Base-by-base conservation (phyloP, 2,797 vertebrate species). In the Antrozous pallidus region DNA sequence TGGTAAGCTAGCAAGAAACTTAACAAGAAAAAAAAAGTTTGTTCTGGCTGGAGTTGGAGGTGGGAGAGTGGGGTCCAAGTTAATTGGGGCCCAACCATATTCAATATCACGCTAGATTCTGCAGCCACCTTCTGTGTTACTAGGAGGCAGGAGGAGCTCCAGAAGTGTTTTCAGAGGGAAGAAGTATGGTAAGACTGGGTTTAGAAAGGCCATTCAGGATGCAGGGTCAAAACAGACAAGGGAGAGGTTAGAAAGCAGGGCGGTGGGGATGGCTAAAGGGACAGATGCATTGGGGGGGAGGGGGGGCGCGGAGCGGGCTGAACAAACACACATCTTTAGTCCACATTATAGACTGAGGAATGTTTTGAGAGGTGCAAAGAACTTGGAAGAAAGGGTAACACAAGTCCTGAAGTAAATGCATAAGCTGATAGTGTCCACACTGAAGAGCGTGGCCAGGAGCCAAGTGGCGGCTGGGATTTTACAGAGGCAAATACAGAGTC, bases 391-490 rank as follows among this genome's bases (percentile, higher is more conserved):
- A 63, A 84, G 33, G 71, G 38, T 18, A 20, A 12, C 67, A 24
- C 26, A 12, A 20, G 28, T 10, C 42, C 14, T 1, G 5, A 36
- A 28, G 84, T 3, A 31, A 42, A 49, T 0, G 2, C 49, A 11
- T n/a, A 26, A 13, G 89, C 31, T 8, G 54, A 56, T n/a, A 16
- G 5, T 0, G 7, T 8, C 47, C 75, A 45, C 24, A 10, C 2
- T n/a, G 1, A n/a, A 12, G 38, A 90, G 45, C 0, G 14, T 0
- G 24, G 69, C 69, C 2, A 4, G 13, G 36, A 33, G 71, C 65
- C 47, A 6, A 2, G 78, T 0, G 0, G 78, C 0, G 0, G 16
- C 61, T 8, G 28, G 28, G 40, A 8, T 5, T 26, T 36, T 3
- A 47, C 0, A 0, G n/a, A 74, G n/a, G 65, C 28, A 17, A 16